A percentile compares a stretch with the other conserved stretches of the same genome.
These are phyloP conservation scores for Drosophila meridionalis DNA, from an alignment of 2,888 invertebrate species.

Conservation along the genomic window DNA sequence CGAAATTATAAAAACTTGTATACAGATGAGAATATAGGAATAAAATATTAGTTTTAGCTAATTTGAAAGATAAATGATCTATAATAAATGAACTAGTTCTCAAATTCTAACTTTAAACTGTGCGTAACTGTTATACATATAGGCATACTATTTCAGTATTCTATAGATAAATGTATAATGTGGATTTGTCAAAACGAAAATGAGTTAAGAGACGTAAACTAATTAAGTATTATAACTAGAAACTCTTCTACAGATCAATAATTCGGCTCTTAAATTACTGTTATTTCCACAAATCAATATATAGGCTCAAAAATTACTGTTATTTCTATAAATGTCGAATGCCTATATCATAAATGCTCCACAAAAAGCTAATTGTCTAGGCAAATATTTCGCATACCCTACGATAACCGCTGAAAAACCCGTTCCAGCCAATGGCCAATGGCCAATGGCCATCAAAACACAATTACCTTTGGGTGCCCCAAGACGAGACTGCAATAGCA, in stretches of 20 bases:
- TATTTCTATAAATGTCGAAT: background rate
- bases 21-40: background rate
- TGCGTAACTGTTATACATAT: constrained; percentile 4
- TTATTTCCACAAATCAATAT: background rate
- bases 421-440: constrained; percentile 45
- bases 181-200: too few relatives aligned
- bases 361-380: constrained; percentile 12
- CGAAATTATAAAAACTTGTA: background rate
- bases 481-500: constrained; percentile 71
- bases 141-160: too few relatives aligned
- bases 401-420: constrained; percentile 40
- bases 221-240: background rate
- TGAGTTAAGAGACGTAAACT: too few relatives aligned
- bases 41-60: background rate
- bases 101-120: background rate
- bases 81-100: background rate
- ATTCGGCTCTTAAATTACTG: background rate
- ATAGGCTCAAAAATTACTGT: background rate
- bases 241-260: background rate
- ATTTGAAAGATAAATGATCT: background rate
- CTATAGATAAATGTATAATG: too few relatives aligned
- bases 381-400: constrained; percentile 39
- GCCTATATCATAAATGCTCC: background rate
- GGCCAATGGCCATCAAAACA: constrained; percentile 70
- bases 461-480: constrained; percentile 61